Percentiles rank a stretch among this genome's conserved stretches.
Conservation (phyloP, 2,113 vertebrate genomes). For the Nanorana parkeri region DNA sequence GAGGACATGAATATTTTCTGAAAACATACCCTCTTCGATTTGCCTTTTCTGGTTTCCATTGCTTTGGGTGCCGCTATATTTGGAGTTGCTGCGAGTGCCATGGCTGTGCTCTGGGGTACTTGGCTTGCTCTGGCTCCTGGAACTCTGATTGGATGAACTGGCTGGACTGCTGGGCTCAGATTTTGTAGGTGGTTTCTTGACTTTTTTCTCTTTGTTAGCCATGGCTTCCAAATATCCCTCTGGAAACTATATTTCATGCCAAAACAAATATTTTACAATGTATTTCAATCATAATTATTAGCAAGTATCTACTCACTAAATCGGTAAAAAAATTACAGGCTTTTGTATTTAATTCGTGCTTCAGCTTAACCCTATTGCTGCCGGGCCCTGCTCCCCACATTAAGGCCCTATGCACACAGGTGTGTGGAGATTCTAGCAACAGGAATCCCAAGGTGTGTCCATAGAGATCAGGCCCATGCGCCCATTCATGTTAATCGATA, state of each 20-base stretch:
- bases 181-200: constrained; percentile 78
- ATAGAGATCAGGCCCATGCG: too few relatives aligned
- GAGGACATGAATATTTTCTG: not conserved
- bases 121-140: constrained; percentile 60
- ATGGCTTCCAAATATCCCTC: constrained; percentile 93
- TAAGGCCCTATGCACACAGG: too few relatives aligned
- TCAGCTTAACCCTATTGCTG: too few relatives aligned
- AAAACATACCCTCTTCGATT: constrained; percentile 74
- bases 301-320: too few relatives aligned
- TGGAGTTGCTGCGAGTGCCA: constrained; percentile 59
- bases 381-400: too few relatives aligned
- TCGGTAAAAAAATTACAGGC: too few relatives aligned
- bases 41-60: constrained; percentile 83
- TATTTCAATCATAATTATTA: too few relatives aligned
- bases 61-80: constrained; percentile 70
- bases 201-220: constrained; percentile 92
- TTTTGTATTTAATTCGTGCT: too few relatives aligned
- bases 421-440: too few relatives aligned
- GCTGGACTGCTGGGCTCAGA: constrained; percentile 65
- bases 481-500: too few relatives aligned
- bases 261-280: not conserved
- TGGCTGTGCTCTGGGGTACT: constrained; percentile 62
- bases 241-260: constrained; percentile 81
- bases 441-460: too few relatives aligned
- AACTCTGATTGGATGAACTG: constrained; percentile 31